phyloP scores from a whole-genome alignment of 2,113 vertebrate species.

The Muscicapa adusta region DNA sequence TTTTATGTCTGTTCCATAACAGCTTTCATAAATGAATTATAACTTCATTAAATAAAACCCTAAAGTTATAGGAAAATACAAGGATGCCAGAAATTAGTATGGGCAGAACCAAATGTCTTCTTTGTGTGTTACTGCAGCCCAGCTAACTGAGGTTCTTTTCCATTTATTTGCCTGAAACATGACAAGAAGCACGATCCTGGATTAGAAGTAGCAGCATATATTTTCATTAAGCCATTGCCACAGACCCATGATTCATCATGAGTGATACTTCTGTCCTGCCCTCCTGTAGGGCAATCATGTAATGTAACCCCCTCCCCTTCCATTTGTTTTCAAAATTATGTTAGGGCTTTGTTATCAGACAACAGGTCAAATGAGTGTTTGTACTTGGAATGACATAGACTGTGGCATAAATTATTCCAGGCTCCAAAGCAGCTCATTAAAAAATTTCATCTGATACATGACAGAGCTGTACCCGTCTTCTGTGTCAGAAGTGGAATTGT shows the following conservation, averaged over 20 bases:
- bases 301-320: not conserved
- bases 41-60: not conserved
- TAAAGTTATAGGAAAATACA: not conserved
- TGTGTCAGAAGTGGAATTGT: not conserved
- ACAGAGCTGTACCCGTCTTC: not conserved
- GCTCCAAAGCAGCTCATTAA: not conserved
- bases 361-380: conserved; percentile 1
- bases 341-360: conserved; percentile 3
- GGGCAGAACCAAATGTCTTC: not conserved
- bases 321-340: not conserved
- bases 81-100: not conserved
- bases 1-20: not conserved
- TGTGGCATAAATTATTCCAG: not conserved
- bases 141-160: not conserved
- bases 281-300: not conserved
- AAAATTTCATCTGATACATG: not conserved
- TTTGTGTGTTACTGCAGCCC: not conserved
- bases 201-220: not conserved
- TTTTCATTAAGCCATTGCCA: not conserved
- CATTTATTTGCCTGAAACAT: not conserved
- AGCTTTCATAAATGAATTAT: not conserved
- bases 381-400: not conserved
- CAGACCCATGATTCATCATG: not conserved
- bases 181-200: not conserved
- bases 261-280: not conserved